phyloP scores from a whole-genome alignment of 1,140 invertebrate species.

The Rhagoletis pomonella region DNA sequence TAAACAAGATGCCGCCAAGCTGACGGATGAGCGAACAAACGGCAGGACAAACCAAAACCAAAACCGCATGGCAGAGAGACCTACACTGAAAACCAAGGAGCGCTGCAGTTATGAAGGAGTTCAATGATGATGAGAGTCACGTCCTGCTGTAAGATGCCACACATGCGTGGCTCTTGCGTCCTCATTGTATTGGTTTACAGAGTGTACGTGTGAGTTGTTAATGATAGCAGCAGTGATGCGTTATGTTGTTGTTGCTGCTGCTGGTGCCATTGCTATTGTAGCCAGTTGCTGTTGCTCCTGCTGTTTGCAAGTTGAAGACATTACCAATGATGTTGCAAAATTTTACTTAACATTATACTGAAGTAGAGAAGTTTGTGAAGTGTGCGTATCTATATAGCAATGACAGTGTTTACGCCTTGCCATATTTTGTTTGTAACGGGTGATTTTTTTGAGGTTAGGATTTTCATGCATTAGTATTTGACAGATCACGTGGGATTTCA shows the following conservation, averaged over 20 bases:
- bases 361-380: background rate
- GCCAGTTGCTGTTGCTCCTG: constrained; percentile 8
- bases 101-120: background rate
- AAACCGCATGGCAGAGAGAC: background rate
- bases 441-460: too few species aligned
- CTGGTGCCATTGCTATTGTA: background rate
- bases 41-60: background rate
- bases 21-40: too few species aligned
- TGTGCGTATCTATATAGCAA: background rate
- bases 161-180: background rate
- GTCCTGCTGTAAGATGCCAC: background rate
- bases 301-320: background rate
- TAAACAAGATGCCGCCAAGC: background rate
- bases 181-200: background rate
- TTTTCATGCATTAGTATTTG: too few species aligned
- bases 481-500: too few species aligned
- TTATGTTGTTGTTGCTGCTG: background rate
- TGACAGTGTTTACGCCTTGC: background rate
- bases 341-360: background rate
- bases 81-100: constrained; percentile 8
- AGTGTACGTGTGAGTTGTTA: constrained; percentile 31
- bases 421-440: background rate
- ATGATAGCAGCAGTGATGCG: constrained; percentile 44
- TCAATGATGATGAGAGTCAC: background rate
- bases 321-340: constrained; percentile 28